These are phyloP conservation scores for Acridotheres tristis DNA, from an alignment of 2,797 vertebrate species.

Conservation along the genomic window DNA sequence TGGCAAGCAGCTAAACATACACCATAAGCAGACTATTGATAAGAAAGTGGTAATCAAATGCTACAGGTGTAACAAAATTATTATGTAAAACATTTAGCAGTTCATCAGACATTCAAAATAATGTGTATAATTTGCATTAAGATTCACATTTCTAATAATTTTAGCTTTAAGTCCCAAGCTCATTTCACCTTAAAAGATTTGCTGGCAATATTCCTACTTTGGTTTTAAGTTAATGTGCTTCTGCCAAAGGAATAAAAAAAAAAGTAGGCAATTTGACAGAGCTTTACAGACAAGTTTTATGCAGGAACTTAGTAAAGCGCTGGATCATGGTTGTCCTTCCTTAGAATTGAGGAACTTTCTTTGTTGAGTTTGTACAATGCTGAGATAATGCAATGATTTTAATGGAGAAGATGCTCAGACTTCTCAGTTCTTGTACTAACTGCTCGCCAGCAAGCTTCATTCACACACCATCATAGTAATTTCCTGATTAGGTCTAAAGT, in stretches of 20 bases:
- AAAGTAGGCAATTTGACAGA: neutral
- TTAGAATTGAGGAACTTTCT: slow-evolving; percentile 1
- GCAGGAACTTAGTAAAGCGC: neutral
- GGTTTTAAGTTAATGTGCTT: slow-evolving; percentile 24
- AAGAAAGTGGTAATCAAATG: slow-evolving; percentile 19
- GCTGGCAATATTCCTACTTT: slow-evolving; percentile 9
- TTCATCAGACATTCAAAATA: neutral
- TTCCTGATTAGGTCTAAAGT: neutral
- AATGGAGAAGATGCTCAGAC: neutral
- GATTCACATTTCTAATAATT: neutral
- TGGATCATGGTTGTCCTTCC: neutral
- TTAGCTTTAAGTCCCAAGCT: neutral
- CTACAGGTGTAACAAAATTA: neutral
- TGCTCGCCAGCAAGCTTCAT: neutral
- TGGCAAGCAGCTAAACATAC: neutral
- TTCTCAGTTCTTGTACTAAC: neutral
- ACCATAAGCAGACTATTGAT: neutral
- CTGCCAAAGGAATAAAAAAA: neutral
- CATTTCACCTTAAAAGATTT: slow-evolving; percentile 24
- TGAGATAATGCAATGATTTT: neutral
- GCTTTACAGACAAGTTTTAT: neutral
- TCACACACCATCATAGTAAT: neutral
- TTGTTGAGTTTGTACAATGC: neutral
- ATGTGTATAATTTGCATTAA: neutral
- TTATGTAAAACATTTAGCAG: neutral